A percentile compares a stretch with the other conserved stretches of the same genome.
Evolutionary conservation across 2,797 vertebrate species (phyloP).

Genomic region (Phataginus tricuspis): DNA sequence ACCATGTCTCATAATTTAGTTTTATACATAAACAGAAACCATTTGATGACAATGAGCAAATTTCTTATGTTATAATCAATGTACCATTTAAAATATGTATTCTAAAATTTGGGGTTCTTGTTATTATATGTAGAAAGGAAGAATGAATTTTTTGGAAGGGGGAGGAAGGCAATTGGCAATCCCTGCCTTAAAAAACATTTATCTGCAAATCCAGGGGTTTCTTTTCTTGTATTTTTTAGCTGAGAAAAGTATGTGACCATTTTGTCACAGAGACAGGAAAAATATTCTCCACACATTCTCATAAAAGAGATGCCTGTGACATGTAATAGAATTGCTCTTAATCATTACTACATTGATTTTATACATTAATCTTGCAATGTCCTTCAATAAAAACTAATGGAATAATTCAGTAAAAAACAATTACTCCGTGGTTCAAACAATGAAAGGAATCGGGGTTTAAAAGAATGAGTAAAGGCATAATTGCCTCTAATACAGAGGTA

Average conservation of each 20-base stretch:
- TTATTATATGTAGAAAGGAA: neutral
- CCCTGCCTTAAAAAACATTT: neutral
- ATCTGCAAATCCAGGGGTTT: neutral
- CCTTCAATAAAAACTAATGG: conserved; percentile 39
- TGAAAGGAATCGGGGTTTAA: neutral
- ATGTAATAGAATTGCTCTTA: neutral
- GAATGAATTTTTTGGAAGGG: neutral
- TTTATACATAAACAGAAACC: neutral
- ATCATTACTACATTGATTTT: neutral
- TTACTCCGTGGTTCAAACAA: neutral
- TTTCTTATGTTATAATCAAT: neutral
- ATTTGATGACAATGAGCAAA: neutral
- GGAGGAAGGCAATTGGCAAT: neutral
- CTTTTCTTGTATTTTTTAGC: neutral
- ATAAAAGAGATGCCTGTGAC: neutral
- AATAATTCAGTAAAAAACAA: conserved; percentile 34
- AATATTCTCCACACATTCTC: neutral
- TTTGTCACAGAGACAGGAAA: neutral
- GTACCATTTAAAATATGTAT: neutral
- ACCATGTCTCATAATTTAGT: neutral
- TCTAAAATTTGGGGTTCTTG: neutral
- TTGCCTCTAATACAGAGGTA: neutral
- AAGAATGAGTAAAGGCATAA: neutral
- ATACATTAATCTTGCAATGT: neutral
- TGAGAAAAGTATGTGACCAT: conserved; percentile 3